Percentiles rank a stretch among this genome's conserved stretches.
Conservation (phyloP, 2,797 vertebrate genomes). For the Oreortyx pictus region DNA sequence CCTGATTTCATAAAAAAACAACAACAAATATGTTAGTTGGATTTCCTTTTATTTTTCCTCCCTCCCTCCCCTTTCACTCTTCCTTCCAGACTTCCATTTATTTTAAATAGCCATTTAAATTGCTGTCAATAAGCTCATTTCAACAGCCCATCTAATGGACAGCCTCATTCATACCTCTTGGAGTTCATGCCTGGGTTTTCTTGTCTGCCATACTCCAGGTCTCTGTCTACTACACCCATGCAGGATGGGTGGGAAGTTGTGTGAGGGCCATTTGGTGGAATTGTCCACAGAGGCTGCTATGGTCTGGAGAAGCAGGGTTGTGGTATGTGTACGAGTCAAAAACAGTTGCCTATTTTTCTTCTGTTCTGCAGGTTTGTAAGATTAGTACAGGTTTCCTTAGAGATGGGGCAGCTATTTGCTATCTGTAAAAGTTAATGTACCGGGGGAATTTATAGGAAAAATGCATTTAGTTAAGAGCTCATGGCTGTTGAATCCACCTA, state of each 20-base stretch:
- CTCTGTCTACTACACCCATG: not conserved
- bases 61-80: no score
- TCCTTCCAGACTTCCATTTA: not conserved
- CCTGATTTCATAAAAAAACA: not conserved
- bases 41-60: not conserved
- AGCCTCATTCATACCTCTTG: not conserved
- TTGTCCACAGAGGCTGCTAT: not conserved
- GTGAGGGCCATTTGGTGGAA: not conserved
- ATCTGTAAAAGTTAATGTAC: constrained; percentile 33
- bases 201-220: not conserved
- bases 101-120: not conserved
- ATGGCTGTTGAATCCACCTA: not conserved
- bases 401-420: constrained; percentile 16
- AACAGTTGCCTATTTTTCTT: not conserved
- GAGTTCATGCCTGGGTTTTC: not conserved
- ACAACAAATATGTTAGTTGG: not conserved
- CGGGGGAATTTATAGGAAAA: constrained; percentile 43
- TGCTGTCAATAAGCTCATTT: not conserved
- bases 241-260: not conserved
- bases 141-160: not conserved
- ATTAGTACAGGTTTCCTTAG: constrained; percentile 36
- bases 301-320: not conserved
- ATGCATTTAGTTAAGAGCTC: constrained; percentile 56
- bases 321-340: not conserved
- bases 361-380: not conserved